Conservation (phyloP, 2,113 vertebrate genomes). For the Sinocyclocheilus anshuiensis region DNA sequence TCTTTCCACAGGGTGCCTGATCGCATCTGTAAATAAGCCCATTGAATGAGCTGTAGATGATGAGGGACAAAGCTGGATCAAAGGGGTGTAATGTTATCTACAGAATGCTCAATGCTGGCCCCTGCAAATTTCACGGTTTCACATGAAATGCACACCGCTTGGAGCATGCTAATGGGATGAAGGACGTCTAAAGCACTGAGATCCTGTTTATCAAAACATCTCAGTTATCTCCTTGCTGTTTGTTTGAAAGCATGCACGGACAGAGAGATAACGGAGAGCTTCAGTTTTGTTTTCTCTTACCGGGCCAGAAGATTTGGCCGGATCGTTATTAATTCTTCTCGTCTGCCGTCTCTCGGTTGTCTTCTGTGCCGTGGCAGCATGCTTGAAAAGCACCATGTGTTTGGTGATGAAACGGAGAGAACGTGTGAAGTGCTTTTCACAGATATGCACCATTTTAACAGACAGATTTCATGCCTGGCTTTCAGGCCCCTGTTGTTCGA, state of each 20-base stretch:
- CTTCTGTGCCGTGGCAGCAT: slow-evolving; percentile 38
- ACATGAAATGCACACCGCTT: not conserved
- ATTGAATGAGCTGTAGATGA: slow-evolving; percentile 1
- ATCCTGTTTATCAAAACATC: slow-evolving; percentile 25
- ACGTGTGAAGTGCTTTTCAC: slow-evolving; percentile 28
- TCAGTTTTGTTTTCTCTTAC: not conserved
- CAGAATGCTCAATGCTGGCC: not conserved
- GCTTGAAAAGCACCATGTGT: slow-evolving; percentile 52
- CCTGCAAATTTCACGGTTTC: slow-evolving; percentile 11
- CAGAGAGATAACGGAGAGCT: not conserved
- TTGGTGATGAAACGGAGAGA: slow-evolving; percentile 38
- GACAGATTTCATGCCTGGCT: slow-evolving; percentile 41
- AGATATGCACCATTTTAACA: slow-evolving; percentile 38
- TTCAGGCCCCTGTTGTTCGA: slow-evolving; percentile 36
- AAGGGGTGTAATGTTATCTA: slow-evolving; percentile 31
- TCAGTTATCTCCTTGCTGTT: not conserved
- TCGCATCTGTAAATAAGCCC: slow-evolving; percentile 36
- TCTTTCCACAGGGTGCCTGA: slow-evolving; percentile 14
- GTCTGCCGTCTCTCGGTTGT: slow-evolving; percentile 43
- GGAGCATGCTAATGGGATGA: slow-evolving; percentile 15
- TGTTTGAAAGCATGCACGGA: slow-evolving; percentile 22
- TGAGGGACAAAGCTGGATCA: slow-evolving; percentile 4
- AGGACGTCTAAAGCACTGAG: not conserved
- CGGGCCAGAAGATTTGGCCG: slow-evolving; percentile 28
- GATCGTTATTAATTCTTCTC: slow-evolving; percentile 47